A percentile compares a stretch with the other conserved stretches of the same genome.
Conservation (phyloP, 2,113 vertebrate species). For the Prionailurus bengalensis region DNA sequence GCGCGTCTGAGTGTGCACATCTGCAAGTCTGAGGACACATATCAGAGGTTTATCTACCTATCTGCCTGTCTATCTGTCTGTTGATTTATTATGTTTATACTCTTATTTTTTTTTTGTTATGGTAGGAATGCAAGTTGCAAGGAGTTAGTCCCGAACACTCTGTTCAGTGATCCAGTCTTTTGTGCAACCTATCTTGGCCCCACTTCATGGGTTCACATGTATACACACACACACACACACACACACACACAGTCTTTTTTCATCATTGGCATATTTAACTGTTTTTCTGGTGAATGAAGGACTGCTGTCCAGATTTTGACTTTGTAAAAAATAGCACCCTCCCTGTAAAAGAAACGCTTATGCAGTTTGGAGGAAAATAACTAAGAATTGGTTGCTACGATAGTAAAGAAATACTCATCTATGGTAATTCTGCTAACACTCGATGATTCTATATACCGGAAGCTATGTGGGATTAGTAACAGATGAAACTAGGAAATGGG, state of each 20-base stretch:
- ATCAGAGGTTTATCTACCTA: not conserved
- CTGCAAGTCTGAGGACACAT: not conserved
- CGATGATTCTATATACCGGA: not conserved
- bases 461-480: not conserved
- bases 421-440: conserved; percentile 15
- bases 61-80: not conserved
- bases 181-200: not conserved
- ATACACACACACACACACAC: not conserved
- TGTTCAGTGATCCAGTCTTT: not conserved
- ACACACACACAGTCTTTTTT: not conserved
- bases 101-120: conserved; percentile 5
- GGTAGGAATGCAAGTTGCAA: conserved; percentile 26
- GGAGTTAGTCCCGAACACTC: not conserved
- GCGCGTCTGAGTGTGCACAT: conserved; percentile 29
- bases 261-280: conserved; percentile 1
- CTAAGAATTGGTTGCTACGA: not conserved
- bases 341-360: conserved; percentile 14
- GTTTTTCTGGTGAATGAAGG: conserved; percentile 2
- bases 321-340: not conserved
- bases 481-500: conserved; percentile 32
- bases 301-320: conserved; percentile 8
- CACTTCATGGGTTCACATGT: not conserved
- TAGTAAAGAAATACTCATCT: not conserved
- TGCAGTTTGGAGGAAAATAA: not conserved
- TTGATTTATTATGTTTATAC: conserved; percentile 42